Conservation (phyloP, 1,140 invertebrate genomes). For the Mactra quadrangularis region DNA sequence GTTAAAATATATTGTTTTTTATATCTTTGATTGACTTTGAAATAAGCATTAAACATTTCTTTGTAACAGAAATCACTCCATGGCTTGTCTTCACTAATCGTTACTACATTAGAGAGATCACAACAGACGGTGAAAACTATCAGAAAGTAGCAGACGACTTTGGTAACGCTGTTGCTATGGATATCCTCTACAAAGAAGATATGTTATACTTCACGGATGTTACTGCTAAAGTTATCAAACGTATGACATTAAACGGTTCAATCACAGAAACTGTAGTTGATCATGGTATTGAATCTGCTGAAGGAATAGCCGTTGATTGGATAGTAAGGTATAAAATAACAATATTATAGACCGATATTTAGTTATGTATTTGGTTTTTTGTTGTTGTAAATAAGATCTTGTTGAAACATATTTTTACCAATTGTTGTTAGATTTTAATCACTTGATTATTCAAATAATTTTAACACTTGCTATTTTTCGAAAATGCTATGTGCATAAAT, state of each 20-base stretch:
- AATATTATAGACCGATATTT: too few relatives aligned
- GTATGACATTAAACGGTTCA: constrained; percentile 86
- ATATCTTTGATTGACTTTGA: too few relatives aligned
- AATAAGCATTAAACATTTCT: too few relatives aligned
- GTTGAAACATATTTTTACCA: too few relatives aligned
- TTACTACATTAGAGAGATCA: constrained; percentile 98
- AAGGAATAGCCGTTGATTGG: constrained; percentile 99
- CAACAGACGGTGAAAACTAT: constrained; percentile 93
- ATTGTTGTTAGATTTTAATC: too few relatives aligned
- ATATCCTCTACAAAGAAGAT: constrained; percentile 94
- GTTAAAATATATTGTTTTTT: too few relatives aligned
- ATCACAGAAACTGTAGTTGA: constrained; percentile 91
- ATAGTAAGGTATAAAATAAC: constrained; percentile 86
- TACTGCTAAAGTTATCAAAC: constrained; percentile 91
- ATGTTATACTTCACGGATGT: constrained; percentile 98
- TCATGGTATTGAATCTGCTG: constrained; percentile 96
- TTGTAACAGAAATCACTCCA: constrained; percentile 87
- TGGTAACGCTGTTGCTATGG: constrained; percentile 97
- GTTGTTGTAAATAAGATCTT: too few relatives aligned
- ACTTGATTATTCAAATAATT: too few relatives aligned
- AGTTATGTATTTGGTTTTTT: too few relatives aligned
- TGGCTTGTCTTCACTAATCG: constrained; percentile 99
- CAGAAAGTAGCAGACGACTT: constrained; percentile 96
- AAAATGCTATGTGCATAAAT: too few relatives aligned
- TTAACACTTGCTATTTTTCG: too few relatives aligned